Evolutionary conservation across 2,888 invertebrate species (phyloP).

Genomic region (Cheilosia scutellata): DNA sequence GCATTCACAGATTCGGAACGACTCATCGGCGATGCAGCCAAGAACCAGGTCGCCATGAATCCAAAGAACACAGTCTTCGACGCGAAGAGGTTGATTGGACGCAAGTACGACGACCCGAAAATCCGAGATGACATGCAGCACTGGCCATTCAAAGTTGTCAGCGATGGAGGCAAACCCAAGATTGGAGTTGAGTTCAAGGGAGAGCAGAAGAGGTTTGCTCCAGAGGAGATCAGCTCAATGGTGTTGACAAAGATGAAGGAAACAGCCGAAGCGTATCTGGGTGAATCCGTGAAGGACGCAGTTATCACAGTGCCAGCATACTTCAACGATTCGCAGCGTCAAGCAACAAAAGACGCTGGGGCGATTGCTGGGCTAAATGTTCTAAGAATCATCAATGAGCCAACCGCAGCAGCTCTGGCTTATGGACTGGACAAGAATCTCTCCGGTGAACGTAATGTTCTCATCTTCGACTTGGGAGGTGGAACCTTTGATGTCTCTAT

Average conservation of each 20-base stretch:
- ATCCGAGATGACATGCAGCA: conserved; percentile 96
- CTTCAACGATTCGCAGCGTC: conserved; percentile 93
- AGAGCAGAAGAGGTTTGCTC: conserved; percentile 93
- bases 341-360: conserved; percentile 96
- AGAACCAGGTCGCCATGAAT: conserved; percentile 93
- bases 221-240: conserved; percentile 96
- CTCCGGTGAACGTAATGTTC: conserved; percentile 90
- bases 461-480: conserved; percentile 87
- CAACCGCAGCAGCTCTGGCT: conserved; percentile 95
- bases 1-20: conserved; percentile 93
- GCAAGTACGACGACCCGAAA: conserved; percentile 92
- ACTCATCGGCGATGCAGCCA: conserved; percentile 91
- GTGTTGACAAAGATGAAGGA: conserved; percentile 96
- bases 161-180: conserved; percentile 90
- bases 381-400: conserved; percentile 94
- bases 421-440: conserved; percentile 94
- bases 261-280: conserved; percentile 90
- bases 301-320: conserved; percentile 95
- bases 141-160: conserved; percentile 95
- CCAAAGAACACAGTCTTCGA: conserved; percentile 95
- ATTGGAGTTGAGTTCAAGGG: conserved; percentile 93
- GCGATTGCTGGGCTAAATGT: conserved; percentile 94
- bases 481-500: conserved; percentile 97
- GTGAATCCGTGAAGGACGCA: conserved; percentile 92
- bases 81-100: conserved; percentile 95